Evolutionary conservation across 2,113 vertebrate genomes (phyloP).

Genomic region (Callipepla californica): DNA sequence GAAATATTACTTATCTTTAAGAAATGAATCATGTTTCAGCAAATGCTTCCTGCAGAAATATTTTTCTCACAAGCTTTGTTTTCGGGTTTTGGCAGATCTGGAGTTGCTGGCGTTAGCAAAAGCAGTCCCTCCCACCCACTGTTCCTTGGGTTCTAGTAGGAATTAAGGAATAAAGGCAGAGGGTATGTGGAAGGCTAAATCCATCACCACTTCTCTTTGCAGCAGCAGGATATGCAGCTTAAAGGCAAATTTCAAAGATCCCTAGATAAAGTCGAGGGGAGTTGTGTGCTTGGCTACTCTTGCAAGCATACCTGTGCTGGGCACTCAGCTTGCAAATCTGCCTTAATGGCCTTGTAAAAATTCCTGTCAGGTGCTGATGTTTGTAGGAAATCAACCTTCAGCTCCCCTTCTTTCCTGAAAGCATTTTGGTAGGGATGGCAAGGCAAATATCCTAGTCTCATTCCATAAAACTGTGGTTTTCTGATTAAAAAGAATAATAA

Average conservation of each 20-base stretch:
- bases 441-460: rapidly evolving
- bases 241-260: not conserved
- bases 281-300: not conserved
- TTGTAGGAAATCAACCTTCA: not conserved
- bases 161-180: constrained; percentile 33
- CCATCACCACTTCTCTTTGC: not conserved
- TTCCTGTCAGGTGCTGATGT: not conserved
- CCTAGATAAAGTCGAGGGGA: not conserved
- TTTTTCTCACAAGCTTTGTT: constrained; percentile 68
- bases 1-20: constrained; percentile 28
- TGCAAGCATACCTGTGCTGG: not conserved
- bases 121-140: not conserved
- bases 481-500: not conserved
- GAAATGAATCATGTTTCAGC: constrained; percentile 59
- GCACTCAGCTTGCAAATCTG: not conserved
- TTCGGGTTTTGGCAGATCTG: constrained; percentile 46
- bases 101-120: constrained; percentile 58
- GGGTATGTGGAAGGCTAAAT: not conserved
- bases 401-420: not conserved
- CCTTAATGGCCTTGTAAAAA: not conserved
- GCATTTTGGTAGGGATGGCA: not conserved
- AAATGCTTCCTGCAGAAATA: constrained; percentile 49
- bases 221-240: not conserved
- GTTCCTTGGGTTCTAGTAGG: constrained; percentile 6
- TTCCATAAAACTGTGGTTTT: not conserved